Evolutionary conservation across 2,888 invertebrate species (phyloP), one percentile per base, ranked within the genome.

Genomic region (Sinopyrophorus schimmeli): DNA sequence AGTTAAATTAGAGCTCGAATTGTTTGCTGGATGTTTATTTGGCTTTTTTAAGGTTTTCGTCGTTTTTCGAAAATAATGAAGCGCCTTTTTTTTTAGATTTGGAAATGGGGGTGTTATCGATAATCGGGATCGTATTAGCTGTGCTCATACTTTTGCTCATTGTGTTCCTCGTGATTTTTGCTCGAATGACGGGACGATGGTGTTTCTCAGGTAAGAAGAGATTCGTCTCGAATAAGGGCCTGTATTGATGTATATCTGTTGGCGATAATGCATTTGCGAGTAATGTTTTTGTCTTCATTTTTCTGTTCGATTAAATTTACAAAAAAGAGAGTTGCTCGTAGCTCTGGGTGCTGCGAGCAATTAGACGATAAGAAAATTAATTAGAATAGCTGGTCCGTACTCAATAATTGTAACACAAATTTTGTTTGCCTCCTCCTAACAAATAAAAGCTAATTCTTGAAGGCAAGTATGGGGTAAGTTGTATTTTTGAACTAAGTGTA

Each of bases 181-280:
- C 91, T 37, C 83, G 87, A 62, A 84, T 86, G 53, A 89, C 89
- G 52, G 87, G 87, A 65, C 80, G 87, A 71, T 90, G 90, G 89
- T 91, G 90, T 76, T 91, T 91, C 73, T 86, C 86, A 73, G 89
- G 90, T 90, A 75, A 85, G 88, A 83, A 40, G n/a, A 11, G 7
- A 20, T 18, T n/a, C n/a, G n/a, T n/a, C 6, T 37, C 15, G n/a
- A 3, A 18, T 32, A 21, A n/a, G n/a, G n/a, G n/a, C n/a, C n/a
- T 32, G 39, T 20, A 16, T 47, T 18, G 10, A 21, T 39, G 31
- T 46, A 6, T 40, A 10, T 21, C 10, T 35, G 24, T 28, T 46
- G 39, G 47, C 40, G 34, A 39, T 34, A 27, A 40, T 31, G 40
- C 40, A 32, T 40, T 39, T 39, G 38, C 31, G 38, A 23, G 39